Conservation (phyloP, 2,888 invertebrate genomes). For the Frankliniella intonsa region DNA sequence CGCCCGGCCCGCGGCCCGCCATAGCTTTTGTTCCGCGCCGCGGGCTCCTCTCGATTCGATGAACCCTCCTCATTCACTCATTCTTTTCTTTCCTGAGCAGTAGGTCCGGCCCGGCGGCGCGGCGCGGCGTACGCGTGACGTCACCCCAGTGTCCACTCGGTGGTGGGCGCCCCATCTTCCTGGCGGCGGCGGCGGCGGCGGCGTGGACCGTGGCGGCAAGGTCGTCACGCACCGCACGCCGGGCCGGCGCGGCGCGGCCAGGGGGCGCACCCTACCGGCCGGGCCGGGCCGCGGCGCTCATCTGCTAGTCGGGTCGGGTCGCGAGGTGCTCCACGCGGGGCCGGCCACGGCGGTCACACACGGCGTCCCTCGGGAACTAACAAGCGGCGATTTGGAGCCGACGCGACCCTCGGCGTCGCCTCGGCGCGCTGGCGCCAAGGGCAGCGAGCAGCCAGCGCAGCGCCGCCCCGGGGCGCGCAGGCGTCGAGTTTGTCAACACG, state of each 20-base stretch:
- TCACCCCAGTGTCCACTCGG: no score
- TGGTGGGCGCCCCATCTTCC: no score
- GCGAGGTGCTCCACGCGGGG: neutral
- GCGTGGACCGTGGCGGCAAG: neutral
- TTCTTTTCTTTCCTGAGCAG: no score
- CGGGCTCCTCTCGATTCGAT: neutral
- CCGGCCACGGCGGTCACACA: neutral
- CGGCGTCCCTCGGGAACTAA: no score
- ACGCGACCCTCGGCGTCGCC: neutral
- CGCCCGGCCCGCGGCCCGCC: no score
- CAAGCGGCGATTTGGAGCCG: neutral
- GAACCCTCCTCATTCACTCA: no score
- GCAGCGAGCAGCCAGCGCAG: neutral
- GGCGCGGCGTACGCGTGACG: no score
- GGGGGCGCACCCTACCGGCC: no score
- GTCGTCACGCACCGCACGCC: neutral
- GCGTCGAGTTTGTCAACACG: neutral
- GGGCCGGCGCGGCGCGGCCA: no score
- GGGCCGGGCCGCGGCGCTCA: neutral
- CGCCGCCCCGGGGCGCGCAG: neutral
- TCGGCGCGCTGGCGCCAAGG: neutral
- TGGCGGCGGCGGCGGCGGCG: no score
- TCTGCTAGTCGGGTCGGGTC: neutral
- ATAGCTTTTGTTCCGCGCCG: no score
- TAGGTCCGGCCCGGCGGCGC: no score